These are phyloP conservation scores for Pelobates fuscus DNA, from an alignment of 2,113 vertebrate genomes.

Conservation along the genomic window DNA sequence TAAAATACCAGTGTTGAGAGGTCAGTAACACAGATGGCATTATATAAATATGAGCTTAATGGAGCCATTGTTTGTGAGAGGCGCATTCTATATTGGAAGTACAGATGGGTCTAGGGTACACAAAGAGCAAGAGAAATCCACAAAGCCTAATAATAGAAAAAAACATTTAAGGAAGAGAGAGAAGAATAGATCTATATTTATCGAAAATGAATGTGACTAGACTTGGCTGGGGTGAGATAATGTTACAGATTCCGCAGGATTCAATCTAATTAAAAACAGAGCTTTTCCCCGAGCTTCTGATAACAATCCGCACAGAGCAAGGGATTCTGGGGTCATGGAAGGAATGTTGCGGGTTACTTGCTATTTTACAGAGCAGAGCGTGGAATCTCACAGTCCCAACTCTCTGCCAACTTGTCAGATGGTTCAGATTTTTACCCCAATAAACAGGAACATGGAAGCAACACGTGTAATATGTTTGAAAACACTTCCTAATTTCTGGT, in stretches of 20 bases:
- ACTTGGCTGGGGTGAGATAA: not conserved
- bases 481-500: too few species aligned
- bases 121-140: too few species aligned
- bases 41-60: too few species aligned
- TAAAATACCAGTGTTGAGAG: too few species aligned
- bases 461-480: too few species aligned
- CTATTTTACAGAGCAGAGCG: not conserved
- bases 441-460: not conserved
- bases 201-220: slow-evolving; percentile 11
- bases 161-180: not conserved
- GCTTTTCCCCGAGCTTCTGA: not conserved
- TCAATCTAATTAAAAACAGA: slow-evolving; percentile 25
- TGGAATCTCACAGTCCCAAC: not conserved
- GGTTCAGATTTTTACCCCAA: not conserved
- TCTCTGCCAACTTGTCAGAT: not conserved
- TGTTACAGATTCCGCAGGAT: slow-evolving; percentile 5
- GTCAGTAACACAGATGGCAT: too few species aligned
- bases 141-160: too few species aligned
- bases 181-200: slow-evolving; percentile 3
- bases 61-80: too few species aligned
- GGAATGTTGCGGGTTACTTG: slow-evolving; percentile 27
- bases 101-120: too few species aligned
- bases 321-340: slow-evolving; percentile 28
- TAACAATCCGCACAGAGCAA: not conserved
- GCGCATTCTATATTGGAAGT: too few species aligned